Base-by-base conservation (phyloP, 2,113 vertebrate genomes). In the Excalfactoria chinensis region DNA sequence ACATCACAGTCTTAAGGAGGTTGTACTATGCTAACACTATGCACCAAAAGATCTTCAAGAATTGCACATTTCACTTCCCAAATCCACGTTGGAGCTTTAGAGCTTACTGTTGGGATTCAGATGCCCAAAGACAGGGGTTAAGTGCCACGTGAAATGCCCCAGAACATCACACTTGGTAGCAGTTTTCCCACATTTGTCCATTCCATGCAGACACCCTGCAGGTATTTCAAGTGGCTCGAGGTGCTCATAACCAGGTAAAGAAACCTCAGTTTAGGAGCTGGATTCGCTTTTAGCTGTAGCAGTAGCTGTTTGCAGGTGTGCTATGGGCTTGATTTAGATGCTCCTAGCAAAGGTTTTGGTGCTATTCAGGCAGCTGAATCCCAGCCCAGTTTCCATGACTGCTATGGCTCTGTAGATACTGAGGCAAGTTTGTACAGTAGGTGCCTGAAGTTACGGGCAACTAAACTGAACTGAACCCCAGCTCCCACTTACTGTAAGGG, bases 401-500 rank as follows among this genome's bases (percentile, higher is more conserved):
- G 51, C 11, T 30, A 5, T 2, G 56, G 37, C 28, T 40, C 66
- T 37, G 25, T 13, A 41, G 44, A 4, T 9, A 37, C 2, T 0
- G 2, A 41, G 0, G 9, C 32, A 1, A 1, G 40, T 8, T 14
- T 25, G 77, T 77, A 60, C 25, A 72, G 19, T 7, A 0, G 1
- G 8, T 41, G 75, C 19, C 63, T 62, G 72, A 40, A 40, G 58
- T 0, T 2, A 4, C 0, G 2, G 67, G 23, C 28, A 32, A 58
- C 5, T 60, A 53, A 79, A 83, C 12, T 30, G 44, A 88, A 66
- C 12, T 30, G 44, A 88, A 66, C 6, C n/a, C 16, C 0, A 1
- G 59, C 68, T 53, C 68, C 59, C 0, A 0, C 18, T 73, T 60
- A 26, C 56, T 41, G n/a, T 40, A 48, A 32, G 69, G 63, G 44